A percentile compares a stretch with the other conserved stretches of the same genome.
Conservation (phyloP, 2,888 invertebrate species). For the Brenthis daphne region DNA sequence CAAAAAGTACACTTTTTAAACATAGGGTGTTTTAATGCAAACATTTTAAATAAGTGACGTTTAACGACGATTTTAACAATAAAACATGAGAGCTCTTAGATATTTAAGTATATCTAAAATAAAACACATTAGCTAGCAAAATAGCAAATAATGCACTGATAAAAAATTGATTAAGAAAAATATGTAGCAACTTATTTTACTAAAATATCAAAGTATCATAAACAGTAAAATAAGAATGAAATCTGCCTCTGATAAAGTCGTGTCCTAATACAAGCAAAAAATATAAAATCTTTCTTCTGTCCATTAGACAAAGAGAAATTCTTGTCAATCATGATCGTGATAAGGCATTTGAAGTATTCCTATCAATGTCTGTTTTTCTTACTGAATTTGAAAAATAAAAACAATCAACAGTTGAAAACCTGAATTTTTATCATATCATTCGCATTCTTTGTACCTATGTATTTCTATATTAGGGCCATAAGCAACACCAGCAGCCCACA, state of each 20-base stretch:
- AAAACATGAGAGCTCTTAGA: too few species aligned
- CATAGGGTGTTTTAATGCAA: too few species aligned
- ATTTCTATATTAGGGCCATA: conserved; percentile 61
- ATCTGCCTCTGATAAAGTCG: conserved; percentile 26
- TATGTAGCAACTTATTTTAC: conserved; percentile 26
- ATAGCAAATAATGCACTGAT: conserved; percentile 23
- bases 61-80: too few species aligned
- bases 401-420: conserved; percentile 15
- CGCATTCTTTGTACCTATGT: conserved; percentile 50
- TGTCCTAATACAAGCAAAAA: conserved; percentile 25
- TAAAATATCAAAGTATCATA: conserved; percentile 29
- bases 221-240: conserved; percentile 33
- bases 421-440: conserved; percentile 18
- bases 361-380: conserved; percentile 25
- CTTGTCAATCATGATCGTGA: conserved; percentile 31
- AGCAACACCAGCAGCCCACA: conserved; percentile 59
- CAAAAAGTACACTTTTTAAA: too few species aligned
- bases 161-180: conserved; percentile 33
- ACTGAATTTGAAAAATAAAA: conserved; percentile 5
- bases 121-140: conserved; percentile 19
- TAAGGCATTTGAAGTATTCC: conserved; percentile 27
- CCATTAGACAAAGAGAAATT: conserved; percentile 30
- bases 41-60: too few species aligned
- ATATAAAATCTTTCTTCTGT: conserved; percentile 30
- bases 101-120: neutral